These are phyloP conservation scores for Urophycis tenuis DNA, from an alignment of 2,797 vertebrate species.

Conservation along the genomic window DNA sequence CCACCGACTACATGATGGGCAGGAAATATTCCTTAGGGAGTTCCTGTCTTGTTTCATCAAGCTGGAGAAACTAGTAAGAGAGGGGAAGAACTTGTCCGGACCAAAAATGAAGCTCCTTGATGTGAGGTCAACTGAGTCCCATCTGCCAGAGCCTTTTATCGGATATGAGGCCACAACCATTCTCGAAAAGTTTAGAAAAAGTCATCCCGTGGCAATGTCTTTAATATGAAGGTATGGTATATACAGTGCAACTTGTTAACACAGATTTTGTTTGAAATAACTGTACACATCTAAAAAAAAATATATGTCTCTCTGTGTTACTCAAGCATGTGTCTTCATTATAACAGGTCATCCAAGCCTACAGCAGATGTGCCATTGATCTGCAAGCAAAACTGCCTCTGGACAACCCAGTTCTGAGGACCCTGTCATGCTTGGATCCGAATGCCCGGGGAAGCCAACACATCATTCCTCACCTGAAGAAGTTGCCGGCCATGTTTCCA, in stretches of 20 bases:
- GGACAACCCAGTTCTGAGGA: conserved; percentile 7
- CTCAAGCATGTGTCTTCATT: too few relatives aligned
- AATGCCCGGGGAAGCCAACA: conserved; percentile 5
- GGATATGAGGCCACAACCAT: conserved; percentile 1
- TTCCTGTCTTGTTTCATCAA: background rate
- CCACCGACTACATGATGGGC: background rate
- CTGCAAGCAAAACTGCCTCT: conserved; percentile 13
- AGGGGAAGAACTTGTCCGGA: too few relatives aligned
- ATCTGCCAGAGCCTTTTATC: conserved; percentile 2
- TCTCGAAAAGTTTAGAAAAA: background rate
- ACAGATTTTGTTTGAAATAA: too few relatives aligned
- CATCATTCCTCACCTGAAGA: conserved; percentile 5
- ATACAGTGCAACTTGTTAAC: too few relatives aligned
- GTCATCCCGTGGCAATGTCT: background rate
- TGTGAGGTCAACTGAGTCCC: background rate
- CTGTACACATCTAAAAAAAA: too few relatives aligned
- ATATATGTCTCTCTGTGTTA: too few relatives aligned
- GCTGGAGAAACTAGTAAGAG: background rate
- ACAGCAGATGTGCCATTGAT: conserved; percentile 4
- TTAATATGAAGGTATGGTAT: too few relatives aligned
- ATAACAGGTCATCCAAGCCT: background rate
- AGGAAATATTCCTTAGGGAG: background rate
- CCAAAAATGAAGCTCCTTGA: background rate
- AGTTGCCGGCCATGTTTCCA: conserved; percentile 7
- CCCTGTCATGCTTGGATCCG: conserved; percentile 8